These are phyloP conservation scores for Xylocampa areola DNA, from an alignment of 2,888 invertebrate genomes.

Conservation along the genomic window DNA sequence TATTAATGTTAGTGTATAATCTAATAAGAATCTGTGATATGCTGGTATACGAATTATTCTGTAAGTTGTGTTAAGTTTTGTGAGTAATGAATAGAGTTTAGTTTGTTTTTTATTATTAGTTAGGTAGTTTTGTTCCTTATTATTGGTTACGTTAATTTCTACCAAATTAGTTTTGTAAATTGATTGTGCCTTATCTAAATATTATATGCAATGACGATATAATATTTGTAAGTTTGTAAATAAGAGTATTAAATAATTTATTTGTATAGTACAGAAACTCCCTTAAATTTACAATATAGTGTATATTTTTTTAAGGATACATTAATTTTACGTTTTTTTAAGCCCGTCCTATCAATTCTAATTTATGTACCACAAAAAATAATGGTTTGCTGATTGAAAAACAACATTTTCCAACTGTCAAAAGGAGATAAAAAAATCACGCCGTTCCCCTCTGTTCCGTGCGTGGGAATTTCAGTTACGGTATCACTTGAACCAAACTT, in stretches of 20 bases:
- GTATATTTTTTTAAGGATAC: neutral
- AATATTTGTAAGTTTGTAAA: neutral
- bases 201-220: too few relatives aligned
- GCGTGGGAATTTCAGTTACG: slow-evolving; percentile 89
- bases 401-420: slow-evolving; percentile 49
- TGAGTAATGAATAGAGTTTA: neutral
- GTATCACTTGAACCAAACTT: slow-evolving; percentile 73
- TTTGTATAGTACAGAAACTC: too few relatives aligned
- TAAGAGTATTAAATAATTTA: neutral
- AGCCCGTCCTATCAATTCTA: slow-evolving; percentile 1
- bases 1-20: slow-evolving; percentile 3
- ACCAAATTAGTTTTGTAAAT: neutral
- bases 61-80: neutral
- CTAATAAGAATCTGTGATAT: slow-evolving; percentile 29
- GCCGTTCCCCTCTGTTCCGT: slow-evolving; percentile 58
- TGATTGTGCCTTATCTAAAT: neutral
- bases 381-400: slow-evolving; percentile 30
- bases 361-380: slow-evolving; percentile 6
- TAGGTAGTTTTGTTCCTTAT: neutral
- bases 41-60: neutral
- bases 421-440: slow-evolving; percentile 59
- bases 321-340: neutral
- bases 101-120: neutral
- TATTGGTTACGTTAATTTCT: neutral
- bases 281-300: too few relatives aligned